Conservation (phyloP, 2,797 vertebrate species). For the Urocyon cinereoargenteus region DNA sequence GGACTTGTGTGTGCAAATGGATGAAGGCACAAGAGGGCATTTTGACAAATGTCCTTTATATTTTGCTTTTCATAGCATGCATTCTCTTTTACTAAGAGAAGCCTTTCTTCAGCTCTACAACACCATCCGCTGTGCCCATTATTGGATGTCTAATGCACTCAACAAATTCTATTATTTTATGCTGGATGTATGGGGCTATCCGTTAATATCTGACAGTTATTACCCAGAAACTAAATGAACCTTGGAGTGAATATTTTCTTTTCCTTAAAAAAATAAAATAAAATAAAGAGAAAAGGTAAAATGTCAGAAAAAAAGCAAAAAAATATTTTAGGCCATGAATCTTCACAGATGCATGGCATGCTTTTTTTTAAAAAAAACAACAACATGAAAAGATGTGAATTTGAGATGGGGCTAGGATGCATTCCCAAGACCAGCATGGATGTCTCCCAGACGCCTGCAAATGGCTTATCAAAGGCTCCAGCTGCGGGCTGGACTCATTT, state of each 20-base stretch:
- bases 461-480: conserved; percentile 82
- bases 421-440: conserved; percentile 54
- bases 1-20: not conserved
- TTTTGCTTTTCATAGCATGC: conserved; percentile 72
- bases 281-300: conserved; percentile 83
- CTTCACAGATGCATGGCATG: conserved; percentile 79
- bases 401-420: conserved; percentile 74
- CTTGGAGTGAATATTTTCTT: conserved; percentile 85
- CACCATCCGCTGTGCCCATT: conserved; percentile 69
- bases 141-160: conserved; percentile 79
- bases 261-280: conserved; percentile 81
- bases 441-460: conserved; percentile 78
- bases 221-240: conserved; percentile 86
- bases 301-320: conserved; percentile 69
- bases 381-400: conserved; percentile 79
- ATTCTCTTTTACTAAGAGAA: conserved; percentile 59
- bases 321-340: conserved; percentile 82
- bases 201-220: conserved; percentile 85
- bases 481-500: conserved; percentile 73
- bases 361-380: conserved; percentile 25
- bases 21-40: conserved; percentile 56
- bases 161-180: conserved; percentile 83
- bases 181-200: conserved; percentile 82
- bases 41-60: conserved; percentile 69
- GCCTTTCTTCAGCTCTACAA: conserved; percentile 63